Conservation (phyloP, 2,113 vertebrate species). For the Tricholaema leucomelas region DNA sequence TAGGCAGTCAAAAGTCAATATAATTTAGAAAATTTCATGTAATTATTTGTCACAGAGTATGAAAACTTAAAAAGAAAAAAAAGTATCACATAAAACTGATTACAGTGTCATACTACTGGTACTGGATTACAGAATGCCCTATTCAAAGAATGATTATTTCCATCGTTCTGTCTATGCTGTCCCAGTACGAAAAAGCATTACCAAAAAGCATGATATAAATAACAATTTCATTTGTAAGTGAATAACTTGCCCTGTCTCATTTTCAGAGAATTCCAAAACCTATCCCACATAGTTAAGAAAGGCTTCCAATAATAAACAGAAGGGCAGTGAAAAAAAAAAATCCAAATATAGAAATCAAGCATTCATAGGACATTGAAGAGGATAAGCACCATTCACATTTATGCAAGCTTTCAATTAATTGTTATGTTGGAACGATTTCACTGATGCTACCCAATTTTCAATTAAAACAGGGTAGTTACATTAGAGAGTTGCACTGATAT, state of each 20-base stretch:
- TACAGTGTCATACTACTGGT: neutral
- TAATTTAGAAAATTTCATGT: neutral
- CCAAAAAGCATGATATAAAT: neutral
- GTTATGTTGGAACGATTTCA: neutral
- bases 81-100: neutral
- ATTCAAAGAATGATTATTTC: neutral
- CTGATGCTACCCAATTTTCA: neutral
- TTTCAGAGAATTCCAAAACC: slow-evolving; percentile 12
- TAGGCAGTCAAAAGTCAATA: neutral
- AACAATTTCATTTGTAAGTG: neutral
- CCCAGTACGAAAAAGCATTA: neutral
- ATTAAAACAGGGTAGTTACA: neutral
- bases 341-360: neutral
- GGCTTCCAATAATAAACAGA: slow-evolving; percentile 14
- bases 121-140: neutral
- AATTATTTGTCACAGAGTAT: neutral
- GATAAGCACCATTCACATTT: neutral
- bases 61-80: neutral
- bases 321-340: neutral
- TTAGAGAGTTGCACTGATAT: neutral
- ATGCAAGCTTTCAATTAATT: neutral
- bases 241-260: neutral
- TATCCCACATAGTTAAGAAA: neutral
- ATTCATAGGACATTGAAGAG: neutral
- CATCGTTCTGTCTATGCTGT: neutral